A percentile compares a stretch with the other conserved stretches of the same genome.
Evolutionary conservation across 2,888 invertebrate genomes (phyloP).

Genomic region (Apotomis capreana): DNA sequence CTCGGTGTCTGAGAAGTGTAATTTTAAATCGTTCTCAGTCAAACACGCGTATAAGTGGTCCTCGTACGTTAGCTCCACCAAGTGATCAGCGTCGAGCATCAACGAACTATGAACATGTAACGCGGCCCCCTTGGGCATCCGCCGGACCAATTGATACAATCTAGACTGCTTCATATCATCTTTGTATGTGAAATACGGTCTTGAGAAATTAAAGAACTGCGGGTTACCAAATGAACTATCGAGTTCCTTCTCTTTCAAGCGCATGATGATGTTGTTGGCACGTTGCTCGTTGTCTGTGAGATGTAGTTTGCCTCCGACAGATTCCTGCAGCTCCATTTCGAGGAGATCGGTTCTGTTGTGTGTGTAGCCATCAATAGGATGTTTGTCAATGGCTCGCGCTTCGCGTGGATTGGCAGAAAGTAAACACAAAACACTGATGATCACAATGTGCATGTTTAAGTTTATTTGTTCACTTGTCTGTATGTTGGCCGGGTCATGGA

Average conservation of each 20-base stretch:
- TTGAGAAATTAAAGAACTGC: slow-evolving; percentile 84
- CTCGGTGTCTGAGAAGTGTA: slow-evolving; percentile 64
- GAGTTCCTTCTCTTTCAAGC: slow-evolving; percentile 79
- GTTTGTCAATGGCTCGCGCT: slow-evolving; percentile 48
- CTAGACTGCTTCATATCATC: slow-evolving; percentile 84
- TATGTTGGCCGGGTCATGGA: slow-evolving; percentile 33
- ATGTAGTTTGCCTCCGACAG: slow-evolving; percentile 77
- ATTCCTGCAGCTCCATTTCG: slow-evolving; percentile 68
- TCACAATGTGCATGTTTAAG: slow-evolving; percentile 45
- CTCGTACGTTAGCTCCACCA: slow-evolving; percentile 85
- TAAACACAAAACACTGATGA: slow-evolving; percentile 48
- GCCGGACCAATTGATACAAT: slow-evolving; percentile 86
- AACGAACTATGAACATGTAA: slow-evolving; percentile 88
- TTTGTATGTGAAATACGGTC: slow-evolving; percentile 86
- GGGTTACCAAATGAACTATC: slow-evolving; percentile 76
- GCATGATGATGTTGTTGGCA: slow-evolving; percentile 84
- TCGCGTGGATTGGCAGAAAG: slow-evolving; percentile 46
- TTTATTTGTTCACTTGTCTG: slow-evolving; percentile 27
- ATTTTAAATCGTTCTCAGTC: slow-evolving; percentile 56
- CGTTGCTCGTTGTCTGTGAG: slow-evolving; percentile 74
- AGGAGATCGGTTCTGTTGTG: slow-evolving; percentile 56
- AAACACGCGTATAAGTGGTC: slow-evolving; percentile 84
- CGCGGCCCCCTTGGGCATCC: slow-evolving; percentile 90
- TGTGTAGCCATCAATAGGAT: slow-evolving; percentile 51
- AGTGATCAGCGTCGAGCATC: slow-evolving; percentile 82